Evolutionary conservation across 1,140 invertebrate species (phyloP), one percentile per base, ranked within the genome.

Genomic region (Sipha flava): DNA sequence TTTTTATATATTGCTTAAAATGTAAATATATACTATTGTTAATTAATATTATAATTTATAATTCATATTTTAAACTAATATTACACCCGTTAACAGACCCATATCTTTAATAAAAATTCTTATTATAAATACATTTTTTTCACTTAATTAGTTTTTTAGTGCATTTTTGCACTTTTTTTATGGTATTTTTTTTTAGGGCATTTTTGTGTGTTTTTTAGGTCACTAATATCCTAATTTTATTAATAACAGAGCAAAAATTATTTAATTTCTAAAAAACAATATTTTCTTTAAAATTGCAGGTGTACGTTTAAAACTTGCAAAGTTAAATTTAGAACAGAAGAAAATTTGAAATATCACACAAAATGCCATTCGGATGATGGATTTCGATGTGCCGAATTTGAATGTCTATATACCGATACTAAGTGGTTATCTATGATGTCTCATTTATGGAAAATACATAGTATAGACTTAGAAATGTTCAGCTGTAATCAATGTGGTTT

Each of bases 361-460:
- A 21, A 37, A 18, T 77, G 34, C 37, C 73, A 77, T 77, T 43
- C 34, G 10, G 52, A 59, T 10, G 21, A 77, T 29, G 26, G 18
- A 59, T 77, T 40, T 77, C 54, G 16, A 59, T 77, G 73, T 9
- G 18, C 18, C 7, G 73, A 77, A 59, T 57, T 40, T 40, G 79
- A 80, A 47, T 80, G 79, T 29, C 29, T 43, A 2, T 70, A 72
- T 37, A 83, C 80, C 62, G 82, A 82, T 79, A 45, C 84, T 0
- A 85, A 86, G 18, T 92, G 91, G 87, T 88, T 89, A 70, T 85
- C 87, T 3, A 82, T 93, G n/a, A 89, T 90, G 29, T 89, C 89
- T 26, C 93, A 95, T 85, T 85, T 94, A n/a, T 94, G 92, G 92
- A 89, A 89, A 64, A 82, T 86, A 0, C 93, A 95, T 84, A 85